Conservation (phyloP, 2,888 invertebrate genomes). For the Calliphora vomitoria region DNA sequence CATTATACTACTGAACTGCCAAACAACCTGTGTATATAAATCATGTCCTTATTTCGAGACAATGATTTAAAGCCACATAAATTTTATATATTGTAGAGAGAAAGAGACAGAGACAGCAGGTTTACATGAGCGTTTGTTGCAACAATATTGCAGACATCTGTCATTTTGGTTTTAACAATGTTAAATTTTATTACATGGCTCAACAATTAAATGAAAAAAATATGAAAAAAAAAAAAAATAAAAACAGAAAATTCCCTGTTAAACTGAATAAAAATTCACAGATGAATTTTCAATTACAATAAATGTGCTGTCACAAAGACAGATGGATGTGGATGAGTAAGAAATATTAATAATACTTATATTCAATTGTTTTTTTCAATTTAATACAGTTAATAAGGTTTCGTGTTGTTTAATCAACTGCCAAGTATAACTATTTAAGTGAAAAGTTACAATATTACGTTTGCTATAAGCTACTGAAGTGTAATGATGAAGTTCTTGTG, state of each 20-base stretch:
- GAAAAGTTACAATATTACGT: background rate
- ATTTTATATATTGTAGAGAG: background rate
- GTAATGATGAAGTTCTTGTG: background rate
- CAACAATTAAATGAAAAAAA: conserved; percentile 5
- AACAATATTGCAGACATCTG: conserved; percentile 48
- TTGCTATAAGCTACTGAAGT: background rate
- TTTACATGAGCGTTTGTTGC: background rate
- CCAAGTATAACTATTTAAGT: background rate
- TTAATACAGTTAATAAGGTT: background rate
- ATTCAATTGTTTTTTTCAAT: background rate
- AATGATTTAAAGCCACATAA: conserved; percentile 24
- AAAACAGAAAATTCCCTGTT: background rate
- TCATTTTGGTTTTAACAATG: conserved; percentile 39
- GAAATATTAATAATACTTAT: too few species aligned
- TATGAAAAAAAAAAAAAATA: background rate
- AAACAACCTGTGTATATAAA: conserved; percentile 32
- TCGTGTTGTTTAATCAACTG: background rate
- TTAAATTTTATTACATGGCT: conserved; percentile 37
- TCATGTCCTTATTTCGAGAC: conserved; percentile 13
- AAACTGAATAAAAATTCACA: conserved; percentile 1
- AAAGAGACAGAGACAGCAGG: background rate
- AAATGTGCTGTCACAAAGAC: background rate
- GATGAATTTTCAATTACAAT: conserved; percentile 6
- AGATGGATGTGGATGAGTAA: background rate
- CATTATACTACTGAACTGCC: background rate